These are phyloP conservation scores for Gymnopithys bicolor DNA, from an alignment of 2,797 vertebrate species.

Conservation along the genomic window DNA sequence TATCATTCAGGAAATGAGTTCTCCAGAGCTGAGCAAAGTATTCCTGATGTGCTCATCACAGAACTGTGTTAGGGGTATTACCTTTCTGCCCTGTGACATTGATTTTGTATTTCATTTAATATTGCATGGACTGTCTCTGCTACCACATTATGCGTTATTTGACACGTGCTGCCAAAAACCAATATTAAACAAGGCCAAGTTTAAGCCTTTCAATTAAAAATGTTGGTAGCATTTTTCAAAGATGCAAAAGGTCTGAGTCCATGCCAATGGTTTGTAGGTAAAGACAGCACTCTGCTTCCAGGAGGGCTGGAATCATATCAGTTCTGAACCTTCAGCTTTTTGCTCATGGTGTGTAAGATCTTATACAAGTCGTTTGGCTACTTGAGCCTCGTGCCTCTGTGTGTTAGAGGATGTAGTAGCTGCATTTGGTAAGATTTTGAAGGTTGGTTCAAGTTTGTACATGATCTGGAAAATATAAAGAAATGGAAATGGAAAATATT, in stretches of 20 bases:
- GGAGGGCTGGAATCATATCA: neutral
- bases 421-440: neutral
- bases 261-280: neutral
- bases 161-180: neutral
- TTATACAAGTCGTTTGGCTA: neutral
- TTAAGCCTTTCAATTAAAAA: neutral
- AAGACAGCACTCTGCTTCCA: neutral
- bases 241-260: neutral
- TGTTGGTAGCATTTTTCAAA: neutral
- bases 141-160: neutral
- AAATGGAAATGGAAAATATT: neutral
- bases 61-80: neutral
- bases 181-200: neutral
- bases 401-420: neutral
- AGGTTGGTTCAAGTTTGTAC: neutral
- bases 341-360: neutral
- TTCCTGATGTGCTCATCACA: neutral
- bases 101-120: neutral
- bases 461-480: neutral
- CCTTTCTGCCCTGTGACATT: neutral
- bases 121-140: neutral
- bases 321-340: neutral
- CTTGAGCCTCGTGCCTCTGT: neutral
- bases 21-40: neutral
- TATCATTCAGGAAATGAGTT: conserved; percentile 36